Evolutionary conservation across 2,113 vertebrate genomes (phyloP).

Genomic region (Hippocampus abdominalis): DNA sequence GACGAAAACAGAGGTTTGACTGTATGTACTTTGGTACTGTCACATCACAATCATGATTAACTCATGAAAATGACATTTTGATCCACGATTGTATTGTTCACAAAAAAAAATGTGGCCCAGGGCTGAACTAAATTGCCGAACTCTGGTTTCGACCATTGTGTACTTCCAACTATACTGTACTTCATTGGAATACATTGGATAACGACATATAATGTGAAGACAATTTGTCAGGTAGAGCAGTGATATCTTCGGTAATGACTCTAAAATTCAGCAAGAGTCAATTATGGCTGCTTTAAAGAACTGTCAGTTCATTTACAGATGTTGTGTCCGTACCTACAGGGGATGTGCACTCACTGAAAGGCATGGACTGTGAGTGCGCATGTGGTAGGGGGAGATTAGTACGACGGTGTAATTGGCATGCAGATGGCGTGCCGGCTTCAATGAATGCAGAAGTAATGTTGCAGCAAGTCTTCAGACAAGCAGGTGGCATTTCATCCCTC

Average conservation of each 20-base stretch:
- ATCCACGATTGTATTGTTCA: too few relatives aligned
- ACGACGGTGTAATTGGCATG: conserved; percentile 78
- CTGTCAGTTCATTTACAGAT: conserved; percentile 23
- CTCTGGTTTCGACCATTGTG: too few relatives aligned
- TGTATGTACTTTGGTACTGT: too few relatives aligned
- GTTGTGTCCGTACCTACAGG: conserved; percentile 36
- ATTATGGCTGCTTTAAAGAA: conserved; percentile 39
- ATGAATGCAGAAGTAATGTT: conserved; percentile 78
- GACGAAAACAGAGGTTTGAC: too few relatives aligned
- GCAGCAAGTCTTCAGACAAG: conserved; percentile 79
- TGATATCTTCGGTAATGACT: conserved; percentile 18
- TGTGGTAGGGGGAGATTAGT: conserved; percentile 48
- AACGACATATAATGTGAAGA: conserved; percentile 1
- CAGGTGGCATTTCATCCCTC: conserved; percentile 82
- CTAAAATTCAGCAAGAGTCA: conserved; percentile 24
- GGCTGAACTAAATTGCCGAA: too few relatives aligned
- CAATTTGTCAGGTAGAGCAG: conserved; percentile 27
- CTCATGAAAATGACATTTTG: too few relatives aligned
- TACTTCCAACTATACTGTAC: not conserved
- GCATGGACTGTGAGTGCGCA: conserved; percentile 31
- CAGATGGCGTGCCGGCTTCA: conserved; percentile 69
- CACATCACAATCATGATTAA: too few relatives aligned
- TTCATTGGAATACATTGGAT: too few relatives aligned
- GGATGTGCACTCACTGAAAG: conserved; percentile 25
- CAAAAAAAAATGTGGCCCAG: too few relatives aligned